Base-by-base conservation (phyloP, 2,888 invertebrate species). In the Mycalesis mineus region DNA sequence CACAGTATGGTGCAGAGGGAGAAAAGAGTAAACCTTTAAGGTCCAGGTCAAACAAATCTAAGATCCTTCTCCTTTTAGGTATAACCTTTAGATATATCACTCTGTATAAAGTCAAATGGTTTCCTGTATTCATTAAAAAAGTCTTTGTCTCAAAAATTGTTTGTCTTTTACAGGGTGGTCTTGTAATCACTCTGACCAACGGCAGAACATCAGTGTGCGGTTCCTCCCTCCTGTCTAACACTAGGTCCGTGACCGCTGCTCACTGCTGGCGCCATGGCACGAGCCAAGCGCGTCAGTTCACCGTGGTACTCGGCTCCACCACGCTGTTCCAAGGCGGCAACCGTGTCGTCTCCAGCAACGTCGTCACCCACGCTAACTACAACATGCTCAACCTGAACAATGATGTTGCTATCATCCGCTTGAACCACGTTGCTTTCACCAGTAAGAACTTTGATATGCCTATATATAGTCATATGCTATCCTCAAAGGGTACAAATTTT, bases 241-340 rank as follows among this genome's bases (percentile, higher is more conserved):
- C 65, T 9, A 69, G 71, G 0, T 65, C 71, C 22, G 62, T 75
- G 31, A 78, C 77, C 0, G 72, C 78, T 0, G 78, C 68, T 0
- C 58, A 78, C 66, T 78, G 77, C 66, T 77, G 77, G 79, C 60
- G 65, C 55, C 70, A 75, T 61, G 68, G 72, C 11, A 44, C 63
- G 15, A 59, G 53, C 54, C 71, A 72, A 37, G 80, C 76, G 17
- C 67, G 68, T 11, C 66, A 66, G 42, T 70, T 80, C 63, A 59
- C 57, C 29, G 67, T 80, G 28, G 78, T 78, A 22, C 67, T 80
- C 4, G 80, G 75, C 6, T 68, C 71, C 2, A 44, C 55, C 5
- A 39, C 39, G 0, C 64, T 79, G 42, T 77, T 75, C 67, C 62
- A 58, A 0, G 77, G 76, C 1, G 73, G 71, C 5, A 61, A 60